These are phyloP conservation scores for Anomalospiza imberbis DNA, from an alignment of 2,797 vertebrate genomes.

Conservation along the genomic window DNA sequence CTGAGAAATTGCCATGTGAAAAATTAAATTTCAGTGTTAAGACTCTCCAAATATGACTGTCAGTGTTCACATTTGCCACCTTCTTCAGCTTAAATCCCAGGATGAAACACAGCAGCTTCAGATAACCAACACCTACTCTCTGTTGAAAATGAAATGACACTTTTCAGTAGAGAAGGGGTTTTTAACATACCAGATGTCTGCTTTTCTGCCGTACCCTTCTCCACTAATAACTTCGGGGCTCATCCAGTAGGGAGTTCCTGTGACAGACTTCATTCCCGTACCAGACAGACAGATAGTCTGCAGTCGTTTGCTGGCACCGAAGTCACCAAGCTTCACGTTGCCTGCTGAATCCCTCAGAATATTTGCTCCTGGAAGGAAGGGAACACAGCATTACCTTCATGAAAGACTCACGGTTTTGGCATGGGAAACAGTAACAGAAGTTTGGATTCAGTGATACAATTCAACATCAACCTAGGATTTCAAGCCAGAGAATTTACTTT, in stretches of 20 bases:
- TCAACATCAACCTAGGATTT: not conserved
- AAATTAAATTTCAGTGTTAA: not conserved
- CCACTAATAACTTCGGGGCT: slow-evolving; percentile 99
- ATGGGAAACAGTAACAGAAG: not conserved
- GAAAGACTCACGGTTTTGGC: not conserved
- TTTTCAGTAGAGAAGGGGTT: not conserved
- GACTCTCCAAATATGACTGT: not conserved
- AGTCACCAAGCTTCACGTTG: slow-evolving; percentile 97
- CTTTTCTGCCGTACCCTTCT: slow-evolving; percentile 97
- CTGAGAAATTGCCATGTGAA: not conserved
- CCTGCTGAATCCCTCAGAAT: slow-evolving; percentile 94
- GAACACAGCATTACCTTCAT: not conserved
- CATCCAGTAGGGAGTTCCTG: slow-evolving; percentile 99
- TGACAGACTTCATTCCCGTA: slow-evolving; percentile 96
- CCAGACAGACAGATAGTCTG: slow-evolving; percentile 98
- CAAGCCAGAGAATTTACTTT: not conserved
- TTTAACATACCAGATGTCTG: slow-evolving; percentile 91
- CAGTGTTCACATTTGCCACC: not conserved
- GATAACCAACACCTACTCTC: not conserved
- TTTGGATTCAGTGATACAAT: not conserved
- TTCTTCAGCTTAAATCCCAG: not conserved
- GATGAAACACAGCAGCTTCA: not conserved
- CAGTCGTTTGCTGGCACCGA: slow-evolving; percentile 93
- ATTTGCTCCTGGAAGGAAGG: slow-evolving; percentile 85
- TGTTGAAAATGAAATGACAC: not conserved